Evolutionary conservation across 2,797 vertebrate species (phyloP).

Genomic region (Odontamblyopus rebecca): DNA sequence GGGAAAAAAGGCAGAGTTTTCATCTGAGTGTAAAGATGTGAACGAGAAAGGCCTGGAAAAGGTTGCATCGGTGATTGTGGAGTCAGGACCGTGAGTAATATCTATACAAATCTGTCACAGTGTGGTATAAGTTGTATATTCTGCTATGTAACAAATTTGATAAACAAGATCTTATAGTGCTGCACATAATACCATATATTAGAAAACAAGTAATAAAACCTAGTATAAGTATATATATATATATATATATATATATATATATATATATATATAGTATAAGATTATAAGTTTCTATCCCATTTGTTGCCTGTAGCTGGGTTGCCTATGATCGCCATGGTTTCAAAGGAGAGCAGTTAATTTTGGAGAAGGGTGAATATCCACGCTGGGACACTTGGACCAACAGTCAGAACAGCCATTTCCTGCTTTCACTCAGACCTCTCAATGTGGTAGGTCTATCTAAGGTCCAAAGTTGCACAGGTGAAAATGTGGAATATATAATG

Average conservation of each 20-base stretch:
- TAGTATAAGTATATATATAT: too few species aligned
- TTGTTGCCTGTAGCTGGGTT: constrained; percentile 78
- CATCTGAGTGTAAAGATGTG: constrained; percentile 84
- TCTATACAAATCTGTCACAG: not conserved
- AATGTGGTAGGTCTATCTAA: constrained; percentile 72
- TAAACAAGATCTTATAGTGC: not conserved
- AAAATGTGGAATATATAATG: not conserved
- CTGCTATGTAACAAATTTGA: not conserved
- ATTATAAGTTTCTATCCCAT: not conserved
- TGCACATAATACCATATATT: not conserved
- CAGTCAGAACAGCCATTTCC: constrained; percentile 77
- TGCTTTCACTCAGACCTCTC: constrained; percentile 81
- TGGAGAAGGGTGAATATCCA: constrained; percentile 92
- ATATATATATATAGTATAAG: too few species aligned
- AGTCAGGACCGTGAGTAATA: constrained; percentile 87
- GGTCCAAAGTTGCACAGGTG: constrained; percentile 5
- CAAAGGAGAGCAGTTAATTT: constrained; percentile 85
- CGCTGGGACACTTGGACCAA: constrained; percentile 92
- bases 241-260: too few species aligned
- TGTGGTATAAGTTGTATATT: not conserved
- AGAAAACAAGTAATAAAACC: not conserved
- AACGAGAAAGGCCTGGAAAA: constrained; percentile 80
- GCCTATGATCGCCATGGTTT: constrained; percentile 82
- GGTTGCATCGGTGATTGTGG: constrained; percentile 88
- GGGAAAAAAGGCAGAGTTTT: constrained; percentile 83